A percentile compares a stretch with the other conserved stretches of the same genome.
These are phyloP conservation scores for Pseudachorutes palmiensis DNA, from an alignment of 1,140 invertebrate genomes.

Conservation along the genomic window DNA sequence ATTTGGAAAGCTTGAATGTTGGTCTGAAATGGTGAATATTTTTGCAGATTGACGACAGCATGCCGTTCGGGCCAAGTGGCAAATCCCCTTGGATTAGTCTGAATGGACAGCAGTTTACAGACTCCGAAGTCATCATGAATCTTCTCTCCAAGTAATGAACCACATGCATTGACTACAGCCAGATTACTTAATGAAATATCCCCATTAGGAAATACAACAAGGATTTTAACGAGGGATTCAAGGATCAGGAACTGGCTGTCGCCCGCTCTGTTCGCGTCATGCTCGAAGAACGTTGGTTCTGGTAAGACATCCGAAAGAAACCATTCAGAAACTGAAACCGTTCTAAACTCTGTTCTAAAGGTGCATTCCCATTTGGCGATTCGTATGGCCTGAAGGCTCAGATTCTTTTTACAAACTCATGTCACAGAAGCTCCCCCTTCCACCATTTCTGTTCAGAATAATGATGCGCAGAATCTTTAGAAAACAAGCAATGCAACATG, in stretches of 20 bases:
- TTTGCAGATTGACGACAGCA: constrained; percentile 22
- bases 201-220: constrained; percentile 22
- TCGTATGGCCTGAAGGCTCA: not conserved
- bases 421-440: not conserved
- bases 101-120: constrained; percentile 42
- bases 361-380: not conserved
- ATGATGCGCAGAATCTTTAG: not conserved
- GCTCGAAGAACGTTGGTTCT: constrained; percentile 35
- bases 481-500: not conserved
- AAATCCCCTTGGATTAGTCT: constrained; percentile 44
- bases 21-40: not conserved
- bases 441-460: not conserved
- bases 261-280: constrained; percentile 31
- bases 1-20: constrained; percentile 30
- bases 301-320: constrained; percentile 17
- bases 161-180: not conserved
- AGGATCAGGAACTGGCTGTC: constrained; percentile 20
- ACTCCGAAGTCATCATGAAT: constrained; percentile 40
- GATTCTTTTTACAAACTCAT: not conserved
- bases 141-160: constrained; percentile 21
- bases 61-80: constrained; percentile 31
- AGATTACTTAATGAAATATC: no score
- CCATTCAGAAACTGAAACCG: not conserved
- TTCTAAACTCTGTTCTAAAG: no score
- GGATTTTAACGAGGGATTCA: constrained; percentile 6